These are phyloP conservation scores for Notodonta dromedarius DNA, from an alignment of 2,888 invertebrate species.

Conservation along the genomic window DNA sequence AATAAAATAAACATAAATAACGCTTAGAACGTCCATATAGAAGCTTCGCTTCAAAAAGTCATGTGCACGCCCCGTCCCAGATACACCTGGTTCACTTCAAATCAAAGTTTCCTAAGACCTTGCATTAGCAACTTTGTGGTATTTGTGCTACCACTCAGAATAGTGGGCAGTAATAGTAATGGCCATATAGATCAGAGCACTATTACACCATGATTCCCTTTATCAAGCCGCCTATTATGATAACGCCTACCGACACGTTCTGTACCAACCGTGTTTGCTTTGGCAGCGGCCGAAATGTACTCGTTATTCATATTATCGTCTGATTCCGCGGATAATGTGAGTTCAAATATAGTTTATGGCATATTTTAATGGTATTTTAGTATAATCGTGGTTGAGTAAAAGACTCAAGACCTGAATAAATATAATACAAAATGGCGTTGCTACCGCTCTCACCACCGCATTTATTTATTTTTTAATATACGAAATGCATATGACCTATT, in stretches of 20 bases:
- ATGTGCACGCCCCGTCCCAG: too few species aligned
- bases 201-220: constrained; percentile 15
- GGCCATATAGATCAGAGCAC: constrained; percentile 3
- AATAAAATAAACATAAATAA: too few species aligned
- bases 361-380: neutral
- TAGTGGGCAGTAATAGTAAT: neutral
- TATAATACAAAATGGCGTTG: too few species aligned
- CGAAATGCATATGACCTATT: too few species aligned
- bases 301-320: constrained; percentile 13
- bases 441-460: too few species aligned
- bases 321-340: constrained; percentile 12
- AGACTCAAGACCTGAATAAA: too few species aligned
- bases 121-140: too few species aligned
- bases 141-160: neutral
- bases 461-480: too few species aligned
- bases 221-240: constrained; percentile 24
- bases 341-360: constrained; percentile 15
- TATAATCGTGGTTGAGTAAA: neutral
- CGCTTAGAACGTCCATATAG: too few species aligned
- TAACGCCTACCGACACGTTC: constrained; percentile 18
- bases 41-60: too few species aligned
- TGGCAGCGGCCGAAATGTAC: constrained; percentile 16
- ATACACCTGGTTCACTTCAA: too few species aligned
- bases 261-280: constrained; percentile 25
- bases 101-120: too few species aligned